These are phyloP conservation scores for Caenorhabditis brenneri DNA, from an alignment of 1,140 invertebrate genomes.

Conservation along the genomic window DNA sequence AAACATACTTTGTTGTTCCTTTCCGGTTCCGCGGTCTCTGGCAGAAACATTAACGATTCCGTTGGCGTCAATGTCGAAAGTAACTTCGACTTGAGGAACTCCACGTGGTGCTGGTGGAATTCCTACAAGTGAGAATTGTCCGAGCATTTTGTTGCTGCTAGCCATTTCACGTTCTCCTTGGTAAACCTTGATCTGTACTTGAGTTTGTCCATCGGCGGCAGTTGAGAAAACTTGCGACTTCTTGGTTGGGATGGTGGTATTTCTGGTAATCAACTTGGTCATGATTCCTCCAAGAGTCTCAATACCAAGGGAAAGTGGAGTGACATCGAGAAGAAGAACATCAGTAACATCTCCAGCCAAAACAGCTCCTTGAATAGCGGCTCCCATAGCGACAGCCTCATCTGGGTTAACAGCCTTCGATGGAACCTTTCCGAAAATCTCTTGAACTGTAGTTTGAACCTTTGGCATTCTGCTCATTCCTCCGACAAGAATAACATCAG, in stretches of 20 bases:
- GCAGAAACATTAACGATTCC: slow-evolving; percentile 82
- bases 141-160: slow-evolving; percentile 85
- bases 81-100: slow-evolving; percentile 87
- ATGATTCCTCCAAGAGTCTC: slow-evolving; percentile 92
- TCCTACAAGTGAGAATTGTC: slow-evolving; percentile 89
- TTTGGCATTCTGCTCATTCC: slow-evolving; percentile 99
- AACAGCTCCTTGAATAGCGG: slow-evolving; percentile 78
- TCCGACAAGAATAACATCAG: slow-evolving; percentile 94
- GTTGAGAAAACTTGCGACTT: slow-evolving; percentile 78
- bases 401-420: slow-evolving; percentile 78
- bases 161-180: slow-evolving; percentile 77
- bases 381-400: slow-evolving; percentile 87
- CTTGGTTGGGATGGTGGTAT: slow-evolving; percentile 78
- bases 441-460: slow-evolving; percentile 91
- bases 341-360: slow-evolving; percentile 76
- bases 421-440: slow-evolving; percentile 88
- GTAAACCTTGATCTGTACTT: slow-evolving; percentile 76
- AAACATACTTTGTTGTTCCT: slow-evolving; percentile 91
- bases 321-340: slow-evolving; percentile 78
- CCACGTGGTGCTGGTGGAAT: slow-evolving; percentile 93
- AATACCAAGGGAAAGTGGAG: slow-evolving; percentile 88
- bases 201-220: slow-evolving; percentile 79
- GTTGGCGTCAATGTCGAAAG: slow-evolving; percentile 81
- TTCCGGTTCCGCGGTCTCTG: slow-evolving; percentile 80
- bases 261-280: slow-evolving; percentile 77